phyloP scores from a whole-genome alignment of 2,888 invertebrate species.

The Ypsolopha scabrella region DNA sequence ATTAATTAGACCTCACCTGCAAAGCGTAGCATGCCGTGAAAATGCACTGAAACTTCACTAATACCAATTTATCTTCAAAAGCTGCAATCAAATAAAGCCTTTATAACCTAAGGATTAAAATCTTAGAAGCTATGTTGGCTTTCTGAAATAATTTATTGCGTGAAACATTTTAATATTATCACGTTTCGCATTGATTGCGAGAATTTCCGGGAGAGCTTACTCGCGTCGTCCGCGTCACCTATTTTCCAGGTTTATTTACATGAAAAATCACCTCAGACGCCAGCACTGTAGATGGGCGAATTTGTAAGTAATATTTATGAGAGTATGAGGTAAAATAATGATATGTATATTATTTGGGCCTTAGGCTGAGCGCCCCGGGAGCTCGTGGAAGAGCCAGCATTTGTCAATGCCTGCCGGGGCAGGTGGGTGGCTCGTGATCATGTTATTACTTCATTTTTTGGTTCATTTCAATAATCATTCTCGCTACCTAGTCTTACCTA shows the following conservation, averaged over 20 bases:
- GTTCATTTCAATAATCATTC: slow-evolving; percentile 38
- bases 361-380: slow-evolving; percentile 31
- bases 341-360: slow-evolving; percentile 62
- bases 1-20: slow-evolving; percentile 15
- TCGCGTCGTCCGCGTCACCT: neutral
- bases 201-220: neutral
- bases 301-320: slow-evolving; percentile 53
- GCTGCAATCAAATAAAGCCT: neutral
- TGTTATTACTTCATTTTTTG: slow-evolving; percentile 54
- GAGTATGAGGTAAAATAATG: slow-evolving; percentile 52
- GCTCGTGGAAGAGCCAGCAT: slow-evolving; percentile 37
- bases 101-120: too few species aligned
- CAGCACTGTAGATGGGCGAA: slow-evolving; percentile 36
- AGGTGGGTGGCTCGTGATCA: slow-evolving; percentile 50
- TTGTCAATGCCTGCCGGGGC: slow-evolving; percentile 55
- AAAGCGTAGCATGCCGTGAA: neutral
- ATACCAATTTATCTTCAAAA: neutral
- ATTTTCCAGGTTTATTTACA: slow-evolving; percentile 32
- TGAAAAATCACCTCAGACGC: slow-evolving; percentile 46
- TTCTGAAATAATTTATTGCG: too few species aligned
- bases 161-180: too few species aligned
- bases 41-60: neutral
- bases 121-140: too few species aligned
- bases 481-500: slow-evolving; percentile 17
- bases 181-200: neutral